A percentile compares a stretch with the other conserved stretches of the same genome.
These are phyloP conservation scores for Taenioides sp. DNA, from an alignment of 2,797 vertebrate genomes.

Conservation along the genomic window DNA sequence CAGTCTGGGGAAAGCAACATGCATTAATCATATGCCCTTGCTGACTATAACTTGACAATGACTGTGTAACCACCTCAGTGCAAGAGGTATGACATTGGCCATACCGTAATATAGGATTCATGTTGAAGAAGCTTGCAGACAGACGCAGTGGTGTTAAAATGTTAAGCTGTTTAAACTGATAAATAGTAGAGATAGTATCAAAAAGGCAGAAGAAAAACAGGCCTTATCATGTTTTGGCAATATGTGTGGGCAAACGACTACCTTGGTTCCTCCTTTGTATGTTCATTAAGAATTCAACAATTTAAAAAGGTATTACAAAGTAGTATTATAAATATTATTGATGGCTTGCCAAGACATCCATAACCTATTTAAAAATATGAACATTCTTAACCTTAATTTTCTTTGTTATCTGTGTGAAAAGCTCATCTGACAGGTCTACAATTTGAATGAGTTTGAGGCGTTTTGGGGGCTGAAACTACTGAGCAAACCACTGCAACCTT, in stretches of 20 bases:
- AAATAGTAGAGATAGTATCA: slow-evolving; percentile 27
- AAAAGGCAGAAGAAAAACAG: slow-evolving; percentile 29
- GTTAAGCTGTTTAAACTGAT: neutral
- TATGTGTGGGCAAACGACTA: neutral
- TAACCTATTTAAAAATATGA: neutral
- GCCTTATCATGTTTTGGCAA: slow-evolving; percentile 23
- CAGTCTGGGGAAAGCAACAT: neutral
- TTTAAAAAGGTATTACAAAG: neutral
- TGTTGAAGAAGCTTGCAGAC: neutral
- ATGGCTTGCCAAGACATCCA: neutral
- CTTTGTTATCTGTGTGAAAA: neutral
- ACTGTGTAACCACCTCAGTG: neutral
- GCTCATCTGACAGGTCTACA: neutral
- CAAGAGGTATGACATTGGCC: neutral
- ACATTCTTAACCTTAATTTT: neutral
- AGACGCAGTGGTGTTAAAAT: slow-evolving; percentile 10
- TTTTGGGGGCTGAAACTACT: neutral
- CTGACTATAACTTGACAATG: slow-evolving; percentile 1
- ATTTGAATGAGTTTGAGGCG: too few relatives aligned
- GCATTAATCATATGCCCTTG: slow-evolving; percentile 15
- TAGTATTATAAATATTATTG: neutral
- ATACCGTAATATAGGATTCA: neutral
- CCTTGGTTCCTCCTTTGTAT: neutral
- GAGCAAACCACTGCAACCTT: neutral
- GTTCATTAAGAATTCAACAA: neutral